Evolutionary conservation across 2,113 vertebrate species (phyloP).

Genomic region (Lates calcarifer): DNA sequence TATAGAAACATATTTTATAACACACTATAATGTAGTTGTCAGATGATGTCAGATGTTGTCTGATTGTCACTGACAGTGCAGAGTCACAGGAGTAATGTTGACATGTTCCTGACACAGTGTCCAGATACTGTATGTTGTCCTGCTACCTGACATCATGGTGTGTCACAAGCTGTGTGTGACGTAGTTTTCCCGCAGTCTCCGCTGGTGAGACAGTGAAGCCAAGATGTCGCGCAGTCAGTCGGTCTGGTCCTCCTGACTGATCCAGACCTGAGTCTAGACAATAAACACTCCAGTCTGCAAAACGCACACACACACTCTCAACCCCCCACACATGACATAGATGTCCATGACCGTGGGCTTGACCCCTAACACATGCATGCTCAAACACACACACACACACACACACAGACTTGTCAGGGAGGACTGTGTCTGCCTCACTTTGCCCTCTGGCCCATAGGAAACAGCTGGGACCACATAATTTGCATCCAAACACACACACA

Average conservation of each 20-base stretch:
- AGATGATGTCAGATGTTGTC: too few relatives aligned
- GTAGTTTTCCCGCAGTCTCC: constrained; percentile 11
- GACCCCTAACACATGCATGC: constrained; percentile 44
- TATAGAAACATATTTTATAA: too few relatives aligned
- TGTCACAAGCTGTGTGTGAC: neutral
- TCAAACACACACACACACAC: constrained; percentile 32
- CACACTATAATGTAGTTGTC: too few relatives aligned
- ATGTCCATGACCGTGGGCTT: constrained; percentile 69
- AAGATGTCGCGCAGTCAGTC: constrained; percentile 49
- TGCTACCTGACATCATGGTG: neutral
- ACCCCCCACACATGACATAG: constrained; percentile 38
- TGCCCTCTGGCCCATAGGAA: constrained; percentile 66
- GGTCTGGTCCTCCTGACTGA: constrained; percentile 22
- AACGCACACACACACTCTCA: constrained; percentile 15
- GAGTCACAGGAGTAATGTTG: neutral
- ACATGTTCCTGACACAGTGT: neutral
- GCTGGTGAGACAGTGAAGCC: neutral
- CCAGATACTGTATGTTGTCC: neutral
- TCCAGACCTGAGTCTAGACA: constrained; percentile 62
- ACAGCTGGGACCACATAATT: constrained; percentile 76
- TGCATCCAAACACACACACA: constrained; percentile 52
- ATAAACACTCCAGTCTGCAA: constrained; percentile 39
- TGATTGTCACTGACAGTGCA: neutral
- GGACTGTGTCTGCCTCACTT: constrained; percentile 50
- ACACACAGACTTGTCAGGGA: constrained; percentile 18